These are phyloP conservation scores for Ambastaia sidthimunki DNA, from an alignment of 2,797 vertebrate genomes.

Conservation along the genomic window DNA sequence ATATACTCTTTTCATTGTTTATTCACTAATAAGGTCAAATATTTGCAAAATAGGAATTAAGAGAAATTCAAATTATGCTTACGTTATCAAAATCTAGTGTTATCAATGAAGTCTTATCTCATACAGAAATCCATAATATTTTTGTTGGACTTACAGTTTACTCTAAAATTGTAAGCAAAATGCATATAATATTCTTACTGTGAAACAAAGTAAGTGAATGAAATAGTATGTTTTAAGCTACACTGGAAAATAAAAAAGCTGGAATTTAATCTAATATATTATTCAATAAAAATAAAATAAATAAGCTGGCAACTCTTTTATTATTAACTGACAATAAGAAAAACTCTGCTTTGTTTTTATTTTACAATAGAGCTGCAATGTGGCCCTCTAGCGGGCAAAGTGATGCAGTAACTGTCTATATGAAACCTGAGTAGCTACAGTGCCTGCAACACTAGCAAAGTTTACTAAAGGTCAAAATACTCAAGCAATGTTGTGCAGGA, in stretches of 20 bases:
- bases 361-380: neutral
- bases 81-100: too few species aligned
- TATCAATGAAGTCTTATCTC: neutral
- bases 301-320: too few species aligned
- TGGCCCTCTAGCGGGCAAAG: slow-evolving; percentile 11
- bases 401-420: neutral
- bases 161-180: neutral
- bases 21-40: too few species aligned
- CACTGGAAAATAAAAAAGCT: neutral
- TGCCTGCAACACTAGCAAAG: neutral
- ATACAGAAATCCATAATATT: neutral
- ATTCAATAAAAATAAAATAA: neutral
- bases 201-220: neutral
- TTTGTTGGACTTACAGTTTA: neutral
- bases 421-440: neutral
- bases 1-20: too few species aligned
- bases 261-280: neutral
- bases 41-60: too few species aligned
- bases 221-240: neutral
- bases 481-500: neutral
- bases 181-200: neutral
- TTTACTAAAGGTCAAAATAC: neutral
- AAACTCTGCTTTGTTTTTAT: too few species aligned
- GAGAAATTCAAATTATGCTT: too few species aligned
- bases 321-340: too few species aligned